Evolutionary conservation across 2,888 invertebrate genomes (phyloP).

Genomic region (Ophion slaviceki): DNA sequence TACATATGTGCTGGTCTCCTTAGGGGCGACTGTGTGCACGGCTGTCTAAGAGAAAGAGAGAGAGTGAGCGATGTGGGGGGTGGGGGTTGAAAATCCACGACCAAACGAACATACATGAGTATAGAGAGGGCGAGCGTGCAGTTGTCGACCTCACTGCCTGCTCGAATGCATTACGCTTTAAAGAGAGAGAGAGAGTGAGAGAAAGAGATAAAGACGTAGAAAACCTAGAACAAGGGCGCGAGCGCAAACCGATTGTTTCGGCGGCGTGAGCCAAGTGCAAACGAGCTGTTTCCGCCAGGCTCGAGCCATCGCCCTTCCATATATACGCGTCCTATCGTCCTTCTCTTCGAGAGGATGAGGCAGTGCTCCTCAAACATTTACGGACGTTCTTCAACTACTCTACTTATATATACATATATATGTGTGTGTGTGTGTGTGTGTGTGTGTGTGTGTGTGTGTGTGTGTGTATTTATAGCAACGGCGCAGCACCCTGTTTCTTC

Average conservation of each 20-base stretch:
- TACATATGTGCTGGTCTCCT: background rate
- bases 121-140: constrained; percentile 40
- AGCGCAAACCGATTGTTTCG: constrained; percentile 74
- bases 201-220: constrained; percentile 63
- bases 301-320: constrained; percentile 42
- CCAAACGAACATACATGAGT: constrained; percentile 5
- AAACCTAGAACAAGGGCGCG: constrained; percentile 49
- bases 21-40: background rate
- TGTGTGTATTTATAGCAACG: background rate
- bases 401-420: background rate
- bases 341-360: constrained; percentile 39
- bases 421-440: no score
- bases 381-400: constrained; percentile 66
- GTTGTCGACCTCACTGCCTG: constrained; percentile 26
- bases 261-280: constrained; percentile 76
- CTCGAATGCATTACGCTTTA: constrained; percentile 74
- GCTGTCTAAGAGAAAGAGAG: background rate
- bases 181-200: constrained; percentile 67
- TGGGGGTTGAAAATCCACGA: constrained; percentile 20
- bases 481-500: constrained; percentile 45
- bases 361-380: constrained; percentile 68
- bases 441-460: no score
- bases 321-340: constrained; percentile 12
- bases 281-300: constrained; percentile 69
- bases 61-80: constrained; percentile 1